Base-by-base conservation (phyloP, 1,140 invertebrate genomes). In the Heterodera schachtii region DNA sequence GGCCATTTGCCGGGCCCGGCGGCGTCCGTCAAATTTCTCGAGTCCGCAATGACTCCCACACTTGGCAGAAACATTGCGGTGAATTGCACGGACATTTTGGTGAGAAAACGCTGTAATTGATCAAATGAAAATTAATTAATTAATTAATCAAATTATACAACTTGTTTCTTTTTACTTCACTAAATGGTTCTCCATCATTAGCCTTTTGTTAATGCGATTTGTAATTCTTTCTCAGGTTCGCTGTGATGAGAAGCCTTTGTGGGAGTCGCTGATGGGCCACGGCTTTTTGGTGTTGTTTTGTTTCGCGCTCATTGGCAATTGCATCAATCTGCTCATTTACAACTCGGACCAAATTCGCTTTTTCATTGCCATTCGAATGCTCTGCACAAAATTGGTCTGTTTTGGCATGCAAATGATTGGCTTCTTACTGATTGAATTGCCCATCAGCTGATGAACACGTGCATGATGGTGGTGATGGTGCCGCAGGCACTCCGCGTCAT, bases 301-400 rank as follows among this genome's bases (percentile, higher is more conserved):
- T 43, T 75, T 85, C 64, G 85, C 86, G 47, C 43, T 87, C 21
- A 79, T 88, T 46, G 87, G 87, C 52, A 88, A 88, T 70, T 82
- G 81, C 41, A 64, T 89, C 19, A 88, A 88, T 60, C 69, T 88
- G 21, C 75, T 89, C 31, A 83, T 88, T 47, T 88, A 88, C 78
- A 86, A 83, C 71, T 85, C 85, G 19, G 87, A 88, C 69, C 85
- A 88, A 67, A 88, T 87, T 41, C 82, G 86, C 3, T 89, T 86
- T 73, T 88, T 83, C 71, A 82, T 88, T 49, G 87, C 87, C 31
- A 89, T 88, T 67, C 47, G 83, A 57, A 89, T 88, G 87, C 75
- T 88, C 11, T 88, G 87, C 70, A 89, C 87, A 5, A 84, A 87
- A 81, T 64, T 88, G 82, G 85, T 87, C 75, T 41, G 52, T 41